phyloP scores from a whole-genome alignment of 2,113 vertebrate species.

The Laticauda laticaudata region DNA sequence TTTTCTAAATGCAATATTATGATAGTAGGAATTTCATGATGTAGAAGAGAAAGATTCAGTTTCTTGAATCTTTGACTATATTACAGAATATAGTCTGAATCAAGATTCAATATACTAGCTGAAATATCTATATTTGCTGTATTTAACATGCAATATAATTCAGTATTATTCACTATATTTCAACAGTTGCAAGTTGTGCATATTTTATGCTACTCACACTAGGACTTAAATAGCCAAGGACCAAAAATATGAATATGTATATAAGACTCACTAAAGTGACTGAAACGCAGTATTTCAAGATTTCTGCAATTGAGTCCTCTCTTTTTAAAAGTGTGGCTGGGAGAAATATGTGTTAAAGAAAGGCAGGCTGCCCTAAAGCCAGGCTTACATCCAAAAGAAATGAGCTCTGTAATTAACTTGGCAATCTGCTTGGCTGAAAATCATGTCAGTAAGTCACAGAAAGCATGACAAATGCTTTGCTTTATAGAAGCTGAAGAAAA shows the following conservation, averaged over 20 bases:
- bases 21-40: not conserved
- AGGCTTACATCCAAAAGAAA: slow-evolving; percentile 19
- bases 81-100: not conserved
- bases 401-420: slow-evolving; percentile 21
- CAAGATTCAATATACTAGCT: not conserved
- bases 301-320: not conserved
- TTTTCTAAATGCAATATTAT: not conserved
- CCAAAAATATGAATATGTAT: not conserved
- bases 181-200: not conserved
- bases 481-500: not conserved
- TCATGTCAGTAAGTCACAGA: slow-evolving; percentile 8
- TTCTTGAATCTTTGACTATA: not conserved
- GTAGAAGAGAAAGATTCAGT: not conserved
- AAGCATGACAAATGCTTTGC: slow-evolving; percentile 13
- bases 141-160: not conserved
- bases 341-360: slow-evolving; percentile 11
- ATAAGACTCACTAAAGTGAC: not conserved
- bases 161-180: not conserved
- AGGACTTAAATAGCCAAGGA: not conserved
- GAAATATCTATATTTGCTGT: not conserved
- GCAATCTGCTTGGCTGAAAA: slow-evolving; percentile 9
- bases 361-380: slow-evolving; percentile 1
- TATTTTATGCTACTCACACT: not conserved
- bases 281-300: not conserved
- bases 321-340: not conserved